Evolutionary conservation across 2,888 invertebrate species (phyloP).

Genomic region (Apamea crenata): DNA sequence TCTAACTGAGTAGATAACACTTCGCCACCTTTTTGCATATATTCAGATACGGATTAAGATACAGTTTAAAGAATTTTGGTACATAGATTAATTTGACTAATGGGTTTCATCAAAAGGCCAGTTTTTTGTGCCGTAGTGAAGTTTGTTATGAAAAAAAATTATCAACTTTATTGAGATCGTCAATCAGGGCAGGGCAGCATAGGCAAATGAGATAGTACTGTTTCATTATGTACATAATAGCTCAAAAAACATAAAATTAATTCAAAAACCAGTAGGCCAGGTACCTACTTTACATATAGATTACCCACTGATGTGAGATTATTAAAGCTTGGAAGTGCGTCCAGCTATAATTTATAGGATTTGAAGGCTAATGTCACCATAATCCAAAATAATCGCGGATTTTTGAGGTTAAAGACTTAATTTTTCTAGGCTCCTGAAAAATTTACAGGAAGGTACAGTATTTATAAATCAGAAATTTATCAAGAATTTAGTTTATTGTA

Average conservation of each 20-base stretch:
- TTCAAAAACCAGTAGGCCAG: slow-evolving; percentile 42
- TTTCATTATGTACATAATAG: slow-evolving; percentile 46
- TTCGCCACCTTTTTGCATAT: neutral
- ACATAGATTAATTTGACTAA: neutral
- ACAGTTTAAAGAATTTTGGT: neutral
- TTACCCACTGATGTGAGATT: slow-evolving; percentile 53
- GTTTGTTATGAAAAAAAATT: neutral
- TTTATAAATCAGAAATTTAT: neutral
- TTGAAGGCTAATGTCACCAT: slow-evolving; percentile 42
- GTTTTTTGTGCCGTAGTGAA: neutral
- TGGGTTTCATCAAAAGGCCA: neutral
- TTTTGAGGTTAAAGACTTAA: neutral
- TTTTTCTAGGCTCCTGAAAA: neutral
- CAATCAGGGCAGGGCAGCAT: slow-evolving; percentile 18
- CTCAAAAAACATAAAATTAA: slow-evolving; percentile 47
- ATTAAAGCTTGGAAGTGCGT: slow-evolving; percentile 46
- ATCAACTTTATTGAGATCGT: slow-evolving; percentile 32
- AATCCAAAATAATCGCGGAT: slow-evolving; percentile 9
- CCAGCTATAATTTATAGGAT: slow-evolving; percentile 45
- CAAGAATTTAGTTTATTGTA: neutral
- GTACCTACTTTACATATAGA: slow-evolving; percentile 60
- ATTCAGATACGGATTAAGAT: neutral
- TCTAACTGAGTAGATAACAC: neutral
- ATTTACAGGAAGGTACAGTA: neutral
- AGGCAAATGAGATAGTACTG: slow-evolving; percentile 20